Percentiles rank a stretch among this genome's conserved stretches.
These are phyloP conservation scores for Trachythela sp. DNA, from an alignment of 64 coral and sea anemone species.

Conservation along the genomic window DNA sequence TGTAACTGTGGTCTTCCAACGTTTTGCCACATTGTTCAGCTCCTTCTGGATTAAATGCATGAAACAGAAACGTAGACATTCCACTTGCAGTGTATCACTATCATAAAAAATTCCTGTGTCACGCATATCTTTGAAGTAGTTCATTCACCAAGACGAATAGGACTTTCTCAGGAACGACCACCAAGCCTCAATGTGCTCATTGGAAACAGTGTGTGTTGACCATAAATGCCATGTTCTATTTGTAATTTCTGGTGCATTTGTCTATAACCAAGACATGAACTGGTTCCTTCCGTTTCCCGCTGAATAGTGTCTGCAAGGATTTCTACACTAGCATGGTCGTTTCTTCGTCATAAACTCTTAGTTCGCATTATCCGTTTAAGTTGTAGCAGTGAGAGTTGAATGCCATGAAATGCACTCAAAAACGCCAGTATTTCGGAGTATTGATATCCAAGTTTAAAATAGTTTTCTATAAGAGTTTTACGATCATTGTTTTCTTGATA, in stretches of 20 bases:
- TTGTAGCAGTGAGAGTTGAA: conserved; percentile 36
- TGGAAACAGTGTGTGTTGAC: conserved; percentile 27
- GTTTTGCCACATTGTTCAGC: conserved; percentile 17
- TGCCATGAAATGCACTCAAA: conserved; percentile 23
- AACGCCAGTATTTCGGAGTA: conserved; percentile 33
- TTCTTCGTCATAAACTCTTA: conserved; percentile 19
- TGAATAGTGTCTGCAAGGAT: not conserved
- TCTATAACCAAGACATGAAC: conserved; percentile 37
- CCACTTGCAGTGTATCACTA: conserved; percentile 33
- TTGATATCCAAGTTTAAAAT: conserved; percentile 21
- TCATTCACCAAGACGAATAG: conserved; percentile 35
- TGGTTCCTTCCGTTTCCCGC: not conserved
- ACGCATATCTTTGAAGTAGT: conserved; percentile 46
- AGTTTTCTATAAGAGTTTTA: not conserved
- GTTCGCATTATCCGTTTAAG: conserved; percentile 27
- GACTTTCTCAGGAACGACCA: conserved; percentile 37
- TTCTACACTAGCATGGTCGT: conserved; percentile 10
- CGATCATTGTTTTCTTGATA: not conserved
- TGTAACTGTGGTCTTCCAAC: conserved; percentile 37
- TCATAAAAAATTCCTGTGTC: conserved; percentile 24
- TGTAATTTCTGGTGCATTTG: conserved; percentile 38
- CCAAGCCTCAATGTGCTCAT: conserved; percentile 50
- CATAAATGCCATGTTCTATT: not conserved
- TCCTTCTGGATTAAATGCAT: conserved; percentile 41
- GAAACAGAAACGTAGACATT: conserved; percentile 45